phyloP scores from a whole-genome alignment of 2,113 vertebrate species.

The Dromiciops gliroides region DNA sequence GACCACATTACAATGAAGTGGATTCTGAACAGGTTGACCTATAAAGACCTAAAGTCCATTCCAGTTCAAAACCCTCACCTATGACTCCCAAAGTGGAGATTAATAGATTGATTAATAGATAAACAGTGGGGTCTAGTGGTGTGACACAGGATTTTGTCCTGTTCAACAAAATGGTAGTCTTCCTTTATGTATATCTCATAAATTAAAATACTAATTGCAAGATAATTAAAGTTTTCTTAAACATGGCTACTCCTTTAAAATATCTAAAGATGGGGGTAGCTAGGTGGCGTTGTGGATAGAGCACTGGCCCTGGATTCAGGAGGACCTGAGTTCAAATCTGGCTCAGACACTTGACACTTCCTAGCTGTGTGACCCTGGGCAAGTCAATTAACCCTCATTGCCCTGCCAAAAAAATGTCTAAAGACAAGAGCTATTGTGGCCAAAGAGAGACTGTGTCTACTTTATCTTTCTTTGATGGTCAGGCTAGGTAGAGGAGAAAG shows the following conservation, averaged over 20 bases:
- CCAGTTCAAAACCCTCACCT: neutral
- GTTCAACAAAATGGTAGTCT: neutral
- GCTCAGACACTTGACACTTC: no score
- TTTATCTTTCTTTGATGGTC: neutral
- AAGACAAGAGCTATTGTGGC: neutral
- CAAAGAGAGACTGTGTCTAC: neutral
- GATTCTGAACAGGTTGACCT: neutral
- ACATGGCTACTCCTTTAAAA: neutral
- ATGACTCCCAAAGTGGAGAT: neutral
- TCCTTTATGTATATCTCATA: neutral
- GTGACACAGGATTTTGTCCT: neutral
- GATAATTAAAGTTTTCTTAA: neutral
- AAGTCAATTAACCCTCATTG: no score
- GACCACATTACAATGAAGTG: neutral
- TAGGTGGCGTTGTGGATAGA: no score
- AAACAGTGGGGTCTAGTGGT: neutral
- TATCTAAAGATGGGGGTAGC: no score
- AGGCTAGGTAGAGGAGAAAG: neutral
- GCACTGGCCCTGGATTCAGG: no score
- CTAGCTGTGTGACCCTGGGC: no score
- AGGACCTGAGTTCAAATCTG: no score
- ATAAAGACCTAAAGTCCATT: neutral
- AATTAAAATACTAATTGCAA: neutral
- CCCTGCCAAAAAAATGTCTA: no score
- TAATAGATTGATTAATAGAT: neutral